Conservation (phyloP, 2,113 vertebrate genomes). For the Strix uralensis region DNA sequence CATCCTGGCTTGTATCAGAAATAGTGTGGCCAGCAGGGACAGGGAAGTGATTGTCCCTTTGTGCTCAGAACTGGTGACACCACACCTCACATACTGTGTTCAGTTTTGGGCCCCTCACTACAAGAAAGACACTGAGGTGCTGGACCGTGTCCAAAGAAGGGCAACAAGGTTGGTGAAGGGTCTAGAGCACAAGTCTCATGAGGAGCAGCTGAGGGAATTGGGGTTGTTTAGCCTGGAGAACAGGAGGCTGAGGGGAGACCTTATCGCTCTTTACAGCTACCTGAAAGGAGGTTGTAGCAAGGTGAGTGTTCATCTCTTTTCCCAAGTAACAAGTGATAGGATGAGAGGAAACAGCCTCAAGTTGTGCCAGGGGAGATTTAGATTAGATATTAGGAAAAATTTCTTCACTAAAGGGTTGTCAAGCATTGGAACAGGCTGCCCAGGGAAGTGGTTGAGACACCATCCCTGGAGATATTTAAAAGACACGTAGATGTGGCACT, state of each 20-base stretch:
- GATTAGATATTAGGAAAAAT: neutral
- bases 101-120: neutral
- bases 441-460: neutral
- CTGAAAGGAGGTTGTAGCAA: neutral
- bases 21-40: rapidly evolving
- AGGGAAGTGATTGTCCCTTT: neutral
- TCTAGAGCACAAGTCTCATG: neutral
- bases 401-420: neutral
- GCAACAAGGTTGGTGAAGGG: neutral
- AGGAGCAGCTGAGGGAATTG: neutral
- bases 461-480: neutral
- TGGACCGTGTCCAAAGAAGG: rapidly evolving
- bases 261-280: neutral
- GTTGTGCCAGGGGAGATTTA: neutral
- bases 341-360: neutral
- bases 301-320: neutral
- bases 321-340: neutral
- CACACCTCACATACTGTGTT: rapidly evolving
- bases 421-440: neutral
- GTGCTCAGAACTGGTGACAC: neutral
- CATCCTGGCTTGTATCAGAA: neutral
- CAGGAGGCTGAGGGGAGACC: neutral
- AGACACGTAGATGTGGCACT: rapidly evolving
- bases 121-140: neutral
- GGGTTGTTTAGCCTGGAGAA: neutral